Base-by-base conservation (phyloP, 2,113 vertebrate species). In the Cyprinodon variegatus region DNA sequence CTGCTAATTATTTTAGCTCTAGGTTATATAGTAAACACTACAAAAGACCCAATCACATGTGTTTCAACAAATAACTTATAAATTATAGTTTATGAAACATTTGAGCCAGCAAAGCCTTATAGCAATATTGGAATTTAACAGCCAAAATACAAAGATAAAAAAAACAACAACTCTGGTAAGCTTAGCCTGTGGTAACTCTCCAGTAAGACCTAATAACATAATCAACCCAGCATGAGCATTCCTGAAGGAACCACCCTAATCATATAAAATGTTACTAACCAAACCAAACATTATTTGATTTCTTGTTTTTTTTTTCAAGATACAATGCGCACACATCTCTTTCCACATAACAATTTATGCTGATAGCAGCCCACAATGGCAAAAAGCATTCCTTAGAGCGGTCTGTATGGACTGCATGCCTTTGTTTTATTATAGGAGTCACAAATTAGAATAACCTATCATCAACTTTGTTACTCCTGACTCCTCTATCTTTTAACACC, bases 381-480 rank as follows among this genome's bases (percentile, higher is more conserved):
- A 60, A 22, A 70, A 12, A 68, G 66, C 50, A 10, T 59, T 48
- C n/a, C 36, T 61, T 0, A 40, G 20, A 79, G 70, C 61, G 36
- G 48, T 36, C 70, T 72, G 78, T 74, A 65, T 76, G 81, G 84
- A 80, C 70, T 50, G 70, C 78, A 74, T 79, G 74, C 63, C 76
- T 29, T 75, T 77, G 76, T 83, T 89, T 90, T 82, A 83, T 82
- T 74, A 76, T 81, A 86, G 67, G 81, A 84, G 83, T 87, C 89
- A 86, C 77, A 83, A 64, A 73, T 71, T 76, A 82, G 84, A 87
- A 89, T 92, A 84, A 74, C 82, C 78, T 86, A 89, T 81, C 74
- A 82, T 68, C 71, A 64, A 83, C 72, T 70, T 83, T 70, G 72
- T 83, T 87, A 67, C 7, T 68, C 69, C 65, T 80, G 79, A 39